Evolutionary conservation across 2,888 invertebrate species (phyloP).

Genomic region (Amaurobius ferox): DNA sequence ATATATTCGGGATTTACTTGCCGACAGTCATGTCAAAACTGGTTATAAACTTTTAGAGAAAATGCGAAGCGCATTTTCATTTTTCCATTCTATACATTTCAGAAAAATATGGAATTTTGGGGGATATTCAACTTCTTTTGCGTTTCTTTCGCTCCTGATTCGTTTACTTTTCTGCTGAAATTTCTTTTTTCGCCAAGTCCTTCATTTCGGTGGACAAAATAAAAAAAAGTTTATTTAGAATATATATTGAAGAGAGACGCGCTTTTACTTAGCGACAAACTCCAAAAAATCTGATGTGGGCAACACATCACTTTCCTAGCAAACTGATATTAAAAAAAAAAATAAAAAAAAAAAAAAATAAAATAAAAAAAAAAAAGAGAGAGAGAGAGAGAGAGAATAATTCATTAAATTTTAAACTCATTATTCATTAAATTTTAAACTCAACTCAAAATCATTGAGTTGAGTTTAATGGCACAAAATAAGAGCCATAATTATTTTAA

Average conservation of each 20-base stretch:
- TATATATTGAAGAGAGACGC: background rate
- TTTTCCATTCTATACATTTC: background rate
- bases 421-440: no score
- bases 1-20: background rate
- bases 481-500: no score
- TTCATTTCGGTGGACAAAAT: background rate
- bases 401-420: no score
- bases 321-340: no score
- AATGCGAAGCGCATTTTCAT: background rate
- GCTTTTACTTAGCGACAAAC: background rate
- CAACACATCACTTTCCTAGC: no score
- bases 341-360: no score
- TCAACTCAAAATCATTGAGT: no score
- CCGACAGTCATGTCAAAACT: background rate
- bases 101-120: background rate
- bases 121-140: constrained; percentile 5
- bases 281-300: no score
- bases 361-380: no score
- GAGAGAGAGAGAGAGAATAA: no score
- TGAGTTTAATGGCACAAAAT: no score
- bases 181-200: background rate
- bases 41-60: background rate
- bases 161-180: constrained; percentile 5
- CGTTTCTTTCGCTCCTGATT: background rate
- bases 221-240: background rate